Evolutionary conservation across 2,797 vertebrate species (phyloP), one percentile per base, ranked within the genome.

Genomic region (Helicolenus hilgendorfi): DNA sequence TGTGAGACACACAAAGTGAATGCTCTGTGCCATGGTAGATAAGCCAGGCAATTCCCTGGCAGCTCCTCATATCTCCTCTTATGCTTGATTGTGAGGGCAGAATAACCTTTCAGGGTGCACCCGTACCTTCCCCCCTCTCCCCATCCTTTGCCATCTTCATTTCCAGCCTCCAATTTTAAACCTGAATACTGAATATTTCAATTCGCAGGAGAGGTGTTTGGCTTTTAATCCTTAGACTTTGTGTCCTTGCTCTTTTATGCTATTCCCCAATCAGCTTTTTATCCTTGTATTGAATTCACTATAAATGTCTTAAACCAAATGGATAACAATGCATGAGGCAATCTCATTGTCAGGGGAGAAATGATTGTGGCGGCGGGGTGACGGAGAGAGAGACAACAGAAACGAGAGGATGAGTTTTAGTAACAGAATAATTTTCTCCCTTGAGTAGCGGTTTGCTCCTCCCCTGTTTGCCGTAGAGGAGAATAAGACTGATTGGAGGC

Each of bases 11-110:
- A 81, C 68, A 87, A 87, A 94, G 83, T 87, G 79, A 77, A 70
- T 70, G 29, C 70, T 79, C 78, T 88, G 83, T 35, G 3, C 62
- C 36, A 15, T 53, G 69, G 58, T 20, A 93, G 93, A 95, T 92
- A 87, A 94, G 85, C 67, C 2, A 5, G 4, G 49, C 75, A 85
- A 89, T 89, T 86, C 78, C 75, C 62, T 45, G 14, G 31, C 29
- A 70, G 27, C 77, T 73, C 26, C 63, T 87, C 72, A 36, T 79
- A 85, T 85, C 78, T 83, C 80, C 64, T 69, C 33, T 85, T 85
- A 63, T 35, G 35, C 72, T 65, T 78, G 49, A 88, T 79, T 79
- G 67, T 85, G 67, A 72, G 11, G 69, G 84, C 55, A 85, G 38
- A 84, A 79, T 78, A 90, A 92, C 72, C 85, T 88, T 91, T 85